A percentile compares a stretch with the other conserved stretches of the same genome.
These are phyloP conservation scores for Acrocyrtus sp. DNA, from an alignment of 2,888 invertebrate genomes.

Conservation along the genomic window DNA sequence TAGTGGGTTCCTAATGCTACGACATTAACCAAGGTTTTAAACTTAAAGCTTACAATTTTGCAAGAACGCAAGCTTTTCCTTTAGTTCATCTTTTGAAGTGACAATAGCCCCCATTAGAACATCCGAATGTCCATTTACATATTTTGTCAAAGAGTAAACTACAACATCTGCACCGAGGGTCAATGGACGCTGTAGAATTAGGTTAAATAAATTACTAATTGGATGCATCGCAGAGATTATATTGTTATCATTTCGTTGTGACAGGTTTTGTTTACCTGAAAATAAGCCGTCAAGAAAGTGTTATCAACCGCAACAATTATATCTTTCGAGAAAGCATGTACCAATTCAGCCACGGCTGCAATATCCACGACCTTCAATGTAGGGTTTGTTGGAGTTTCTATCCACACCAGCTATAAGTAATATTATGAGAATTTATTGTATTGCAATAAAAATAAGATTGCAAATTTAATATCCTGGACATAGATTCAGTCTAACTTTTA, in stretches of 20 bases:
- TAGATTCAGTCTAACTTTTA: no score
- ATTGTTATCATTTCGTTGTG: neutral
- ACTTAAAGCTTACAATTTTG: slow-evolving; percentile 78
- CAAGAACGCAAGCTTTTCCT: slow-evolving; percentile 79
- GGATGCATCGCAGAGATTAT: neutral
- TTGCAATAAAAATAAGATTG: no score
- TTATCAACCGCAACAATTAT: slow-evolving; percentile 71
- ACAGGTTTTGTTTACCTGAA: slow-evolving; percentile 69
- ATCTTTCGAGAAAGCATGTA: slow-evolving; percentile 64
- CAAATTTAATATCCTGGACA: no score
- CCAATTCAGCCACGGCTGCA: slow-evolving; percentile 66
- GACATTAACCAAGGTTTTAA: neutral
- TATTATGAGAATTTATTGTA: no score
- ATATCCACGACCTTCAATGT: slow-evolving; percentile 72
- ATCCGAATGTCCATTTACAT: slow-evolving; percentile 98
- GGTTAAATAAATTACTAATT: no score
- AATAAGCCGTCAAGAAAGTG: slow-evolving; percentile 71
- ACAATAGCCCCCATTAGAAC: slow-evolving; percentile 94
- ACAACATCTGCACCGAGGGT: slow-evolving; percentile 91
- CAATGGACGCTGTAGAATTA: slow-evolving; percentile 79
- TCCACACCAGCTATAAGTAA: slow-evolving; percentile 71
- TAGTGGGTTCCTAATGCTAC: neutral
- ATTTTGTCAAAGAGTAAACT: slow-evolving; percentile 89
- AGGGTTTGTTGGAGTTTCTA: slow-evolving; percentile 74
- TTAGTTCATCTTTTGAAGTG: slow-evolving; percentile 78